Base-by-base conservation (phyloP, 2,113 vertebrate genomes). In the Semicossyphus pulcher region DNA sequence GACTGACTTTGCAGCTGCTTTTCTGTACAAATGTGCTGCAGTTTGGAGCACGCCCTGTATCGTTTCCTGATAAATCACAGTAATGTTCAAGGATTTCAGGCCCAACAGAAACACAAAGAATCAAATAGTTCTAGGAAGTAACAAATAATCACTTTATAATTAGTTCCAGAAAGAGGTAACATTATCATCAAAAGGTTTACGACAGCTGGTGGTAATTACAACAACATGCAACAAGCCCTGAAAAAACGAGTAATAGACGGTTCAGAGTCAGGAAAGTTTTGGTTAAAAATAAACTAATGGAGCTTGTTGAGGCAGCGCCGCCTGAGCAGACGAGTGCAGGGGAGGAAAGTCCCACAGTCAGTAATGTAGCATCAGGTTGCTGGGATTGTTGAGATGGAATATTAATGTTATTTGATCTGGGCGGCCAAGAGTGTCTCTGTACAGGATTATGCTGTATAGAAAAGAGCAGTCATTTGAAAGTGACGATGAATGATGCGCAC, bases 131-230 rank as follows among this genome's bases (percentile, higher is more conserved):
- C 18, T 18, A 61, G 66, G 45, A 54, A 59, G 29, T 25, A 45
- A 59, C 45, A 42, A 59, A 66, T 48, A 60, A 76, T 61, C 41
- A 37, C 12, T 23, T 60, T 9, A 34, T 28, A 53, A 64, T 58
- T 21, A 16, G 11, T 65, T 75, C 53, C 53, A 70, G 59, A 60
- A 48, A 36, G n/a, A 54, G 20, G 20, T 31, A 11, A 41, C 34
- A 14, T 45, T 41, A 48, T 63, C 54, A 53, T 74, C 41, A 81
- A 47, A 81, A 4, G 25, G 28, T 31, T 57, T 11, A 23, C 37
- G 52, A 56, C 60, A 66, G 49, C 23, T 32, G 56, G 44, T 41
- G 4, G 26, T 61, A 60, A 78, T 49, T 61, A 14, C 25, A 12
- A 57, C 44, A 41, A 62, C 67, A 58, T 18, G 16, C 32, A 66